Evolutionary conservation across 2,797 vertebrate genomes (phyloP), one percentile per base, ranked within the genome.

Genomic region (Typhlichthys eigenmanni): DNA sequence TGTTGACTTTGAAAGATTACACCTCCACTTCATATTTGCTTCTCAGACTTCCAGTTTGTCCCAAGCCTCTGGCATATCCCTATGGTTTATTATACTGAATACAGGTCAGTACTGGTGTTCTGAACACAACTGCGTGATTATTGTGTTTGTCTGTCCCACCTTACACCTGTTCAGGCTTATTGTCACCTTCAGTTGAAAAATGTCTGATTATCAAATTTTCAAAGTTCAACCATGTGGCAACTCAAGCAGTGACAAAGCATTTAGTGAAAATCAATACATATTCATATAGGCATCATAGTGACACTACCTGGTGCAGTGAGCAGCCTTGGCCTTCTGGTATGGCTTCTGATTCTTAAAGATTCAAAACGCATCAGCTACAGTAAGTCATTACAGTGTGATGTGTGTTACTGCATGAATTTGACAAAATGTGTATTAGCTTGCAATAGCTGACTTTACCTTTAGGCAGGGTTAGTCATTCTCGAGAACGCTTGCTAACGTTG

Each of bases 21-120:
- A 45, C 74, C 51, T 62, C 67, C 2, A 17, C 63, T 60, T 9
- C 14, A 0, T 46, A 74, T 80, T 81, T 69, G 45, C 67, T 24
- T 53, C 16, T 60, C 49, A 3, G 58, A 64, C 47, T 54, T 48
- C 45, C 57, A 65, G 59, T 64, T 72, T 69, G 47, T 46, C 7
- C 17, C 43, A 9, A 38, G 29, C 1, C 46, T 32, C 43, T 3
- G 1, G 60, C 60, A 71, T 66, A 78, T 84, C 72, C 67, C 29
- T 38, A 38, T 38, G 34, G 34, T n/a, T 53, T 43, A 13, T 58
- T 64, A 5, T 8, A 14, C 13, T 13, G 14, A 38, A 38, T 7
- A 32, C 1, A 29, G 56, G 47, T 71, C 58, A 50, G 3, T 13
- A 13, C 24, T 34, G 54, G n/a, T 14, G 34, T 47, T 17, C 2